A percentile compares a stretch with the other conserved stretches of the same genome.
These are phyloP conservation scores for Molossus alvarezi DNA, from an alignment of 2,797 vertebrate species.

Conservation along the genomic window DNA sequence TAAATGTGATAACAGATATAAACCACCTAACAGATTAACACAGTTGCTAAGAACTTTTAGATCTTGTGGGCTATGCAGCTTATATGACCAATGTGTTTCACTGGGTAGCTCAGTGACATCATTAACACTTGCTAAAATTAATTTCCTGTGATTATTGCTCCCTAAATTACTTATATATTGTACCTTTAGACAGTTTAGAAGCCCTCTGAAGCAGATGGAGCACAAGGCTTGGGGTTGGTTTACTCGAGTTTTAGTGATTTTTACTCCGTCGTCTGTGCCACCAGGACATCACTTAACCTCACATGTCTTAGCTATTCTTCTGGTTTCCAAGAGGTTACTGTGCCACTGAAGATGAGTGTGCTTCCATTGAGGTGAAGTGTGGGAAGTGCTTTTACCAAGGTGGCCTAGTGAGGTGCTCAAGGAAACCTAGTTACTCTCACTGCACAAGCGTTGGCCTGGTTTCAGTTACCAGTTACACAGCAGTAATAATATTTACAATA, in stretches of 20 bases:
- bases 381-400: not conserved
- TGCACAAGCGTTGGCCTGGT: not conserved
- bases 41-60: not conserved
- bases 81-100: not conserved
- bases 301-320: not conserved
- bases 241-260: not conserved
- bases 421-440: not conserved
- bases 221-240: not conserved
- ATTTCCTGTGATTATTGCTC: not conserved
- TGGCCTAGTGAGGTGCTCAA: not conserved
- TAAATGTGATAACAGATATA: not conserved
- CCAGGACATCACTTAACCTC: not conserved
- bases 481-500: not conserved
- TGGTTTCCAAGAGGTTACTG: not conserved
- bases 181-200: not conserved
- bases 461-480: not conserved
- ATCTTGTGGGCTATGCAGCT: not conserved
- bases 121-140: slow-evolving; percentile 10
- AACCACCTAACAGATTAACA: not conserved
- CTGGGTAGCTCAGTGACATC: not conserved
- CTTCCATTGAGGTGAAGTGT: not conserved
- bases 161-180: not conserved
- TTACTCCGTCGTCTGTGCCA: rapidly evolving
- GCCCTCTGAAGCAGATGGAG: not conserved
- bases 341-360: not conserved